Percentiles rank a stretch among this genome's conserved stretches.
Evolutionary conservation across 2,888 invertebrate species (phyloP).

Genomic region (Drosophila neotestacea): DNA sequence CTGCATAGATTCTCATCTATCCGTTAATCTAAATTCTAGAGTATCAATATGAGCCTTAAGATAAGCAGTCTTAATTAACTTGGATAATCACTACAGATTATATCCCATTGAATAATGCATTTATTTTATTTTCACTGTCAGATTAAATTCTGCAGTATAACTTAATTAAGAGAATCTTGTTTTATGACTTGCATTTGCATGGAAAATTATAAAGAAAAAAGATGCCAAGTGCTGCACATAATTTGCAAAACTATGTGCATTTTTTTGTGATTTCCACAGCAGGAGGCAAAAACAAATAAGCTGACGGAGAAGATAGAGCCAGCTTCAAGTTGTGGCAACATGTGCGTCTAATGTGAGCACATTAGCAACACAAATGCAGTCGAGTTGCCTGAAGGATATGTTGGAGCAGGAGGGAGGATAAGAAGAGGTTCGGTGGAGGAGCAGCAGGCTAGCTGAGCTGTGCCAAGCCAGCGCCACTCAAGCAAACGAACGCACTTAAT

Average conservation of each 20-base stretch:
- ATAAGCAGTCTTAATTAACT: too few species aligned
- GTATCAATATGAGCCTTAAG: too few species aligned
- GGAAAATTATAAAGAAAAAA: slow-evolving; percentile 50
- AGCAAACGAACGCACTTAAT: slow-evolving; percentile 83
- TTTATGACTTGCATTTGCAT: slow-evolving; percentile 52
- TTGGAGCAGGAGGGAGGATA: not conserved
- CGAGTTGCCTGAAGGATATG: slow-evolving; percentile 46
- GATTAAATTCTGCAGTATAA: slow-evolving; percentile 10
- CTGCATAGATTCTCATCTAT: not conserved
- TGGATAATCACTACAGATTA: too few species aligned
- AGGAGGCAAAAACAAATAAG: slow-evolving; percentile 30
- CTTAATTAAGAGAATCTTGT: slow-evolving; percentile 10
- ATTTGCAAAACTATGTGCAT: slow-evolving; percentile 41
- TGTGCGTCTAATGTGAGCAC: slow-evolving; percentile 79
- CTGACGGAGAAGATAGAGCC: not conserved
- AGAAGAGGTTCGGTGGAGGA: not conserved
- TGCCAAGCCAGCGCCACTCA: slow-evolving; percentile 70
- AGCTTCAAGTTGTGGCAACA: slow-evolving; percentile 61
- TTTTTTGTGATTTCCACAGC: slow-evolving; percentile 4
- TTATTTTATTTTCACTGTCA: not conserved
- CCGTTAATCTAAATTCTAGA: too few species aligned
- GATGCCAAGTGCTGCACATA: slow-evolving; percentile 39
- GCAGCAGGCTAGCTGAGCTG: slow-evolving; percentile 44
- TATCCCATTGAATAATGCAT: not conserved
- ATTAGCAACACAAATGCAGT: slow-evolving; percentile 79